Evolutionary conservation across 2,797 vertebrate genomes (phyloP).

Genomic region (Ispidina lecontei): DNA sequence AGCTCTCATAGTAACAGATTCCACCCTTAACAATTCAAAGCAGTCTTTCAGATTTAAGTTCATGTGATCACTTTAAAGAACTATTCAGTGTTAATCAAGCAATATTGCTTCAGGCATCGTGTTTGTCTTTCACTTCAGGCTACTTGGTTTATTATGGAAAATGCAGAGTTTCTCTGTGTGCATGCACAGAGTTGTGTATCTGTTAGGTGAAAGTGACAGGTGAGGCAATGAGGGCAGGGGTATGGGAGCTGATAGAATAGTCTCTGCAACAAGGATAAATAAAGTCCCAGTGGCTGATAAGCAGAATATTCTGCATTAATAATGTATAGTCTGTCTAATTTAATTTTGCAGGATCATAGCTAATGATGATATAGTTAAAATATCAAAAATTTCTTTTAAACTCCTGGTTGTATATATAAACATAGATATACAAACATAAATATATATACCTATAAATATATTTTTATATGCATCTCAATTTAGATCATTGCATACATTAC

Average conservation of each 20-base stretch:
- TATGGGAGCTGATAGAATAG: background rate
- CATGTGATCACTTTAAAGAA: conserved; percentile 74
- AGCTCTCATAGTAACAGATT: conserved; percentile 81
- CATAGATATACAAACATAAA: background rate
- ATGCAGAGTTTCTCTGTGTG: conserved; percentile 25
- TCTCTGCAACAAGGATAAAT: background rate
- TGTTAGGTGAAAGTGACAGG: conserved; percentile 35
- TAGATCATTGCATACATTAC: background rate
- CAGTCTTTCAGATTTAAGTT: conserved; percentile 75
- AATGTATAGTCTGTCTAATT: background rate
- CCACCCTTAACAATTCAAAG: conserved; percentile 79
- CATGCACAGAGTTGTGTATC: background rate
- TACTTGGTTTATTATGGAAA: conserved; percentile 52
- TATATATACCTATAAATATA: background rate
- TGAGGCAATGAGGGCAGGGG: background rate
- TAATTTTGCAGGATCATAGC: background rate
- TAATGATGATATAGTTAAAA: background rate
- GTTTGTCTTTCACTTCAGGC: conserved; percentile 75
- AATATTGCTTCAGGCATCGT: conserved; percentile 71
- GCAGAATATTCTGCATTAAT: background rate
- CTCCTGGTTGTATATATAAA: background rate
- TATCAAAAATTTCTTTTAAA: background rate
- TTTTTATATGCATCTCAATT: background rate
- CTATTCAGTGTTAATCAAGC: conserved; percentile 73
- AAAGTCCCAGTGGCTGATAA: background rate